Percentiles rank a stretch among this genome's conserved stretches.
phyloP scores from a whole-genome alignment of 2,797 vertebrate genomes.

The Babyrousa celebensis region DNA sequence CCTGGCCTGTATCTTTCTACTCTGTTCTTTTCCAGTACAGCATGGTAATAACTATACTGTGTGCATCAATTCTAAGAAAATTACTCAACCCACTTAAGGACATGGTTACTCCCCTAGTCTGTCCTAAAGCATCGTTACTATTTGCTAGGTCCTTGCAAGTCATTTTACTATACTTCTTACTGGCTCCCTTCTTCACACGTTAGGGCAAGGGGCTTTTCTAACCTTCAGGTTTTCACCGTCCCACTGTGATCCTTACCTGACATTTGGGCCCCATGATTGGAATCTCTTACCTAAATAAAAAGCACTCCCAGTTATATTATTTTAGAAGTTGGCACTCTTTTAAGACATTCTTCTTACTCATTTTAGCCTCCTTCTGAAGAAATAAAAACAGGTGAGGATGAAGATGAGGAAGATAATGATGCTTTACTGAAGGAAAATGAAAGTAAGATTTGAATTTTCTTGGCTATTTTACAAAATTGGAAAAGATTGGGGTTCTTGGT shows the following conservation, averaged over 20 bases:
- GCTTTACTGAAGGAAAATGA: slow-evolving; percentile 99
- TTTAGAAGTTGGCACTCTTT: slow-evolving; percentile 60
- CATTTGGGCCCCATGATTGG: not conserved
- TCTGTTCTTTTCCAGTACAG: not conserved
- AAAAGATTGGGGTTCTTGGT: slow-evolving; percentile 78
- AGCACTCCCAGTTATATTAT: not conserved
- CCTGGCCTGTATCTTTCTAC: not conserved
- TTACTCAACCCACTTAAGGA: not conserved
- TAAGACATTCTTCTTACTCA: slow-evolving; percentile 83
- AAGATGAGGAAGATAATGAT: slow-evolving; percentile 98
- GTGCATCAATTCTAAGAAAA: not conserved
- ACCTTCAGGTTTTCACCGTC: not conserved
- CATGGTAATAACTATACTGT: not conserved
- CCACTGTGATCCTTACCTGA: not conserved
- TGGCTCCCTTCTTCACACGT: not conserved
- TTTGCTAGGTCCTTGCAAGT: not conserved
- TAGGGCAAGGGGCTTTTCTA: not conserved
- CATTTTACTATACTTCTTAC: not conserved
- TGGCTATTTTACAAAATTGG: slow-evolving; percentile 81
- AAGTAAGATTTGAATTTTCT: slow-evolving; percentile 93
- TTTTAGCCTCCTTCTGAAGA: slow-evolving; percentile 97
- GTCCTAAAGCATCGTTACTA: not conserved
- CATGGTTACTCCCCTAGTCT: not conserved
- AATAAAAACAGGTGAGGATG: slow-evolving; percentile 99
- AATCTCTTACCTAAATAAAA: slow-evolving; percentile 2